phyloP scores from a whole-genome alignment of 2,888 invertebrate species.

The Carabus problematicus region DNA sequence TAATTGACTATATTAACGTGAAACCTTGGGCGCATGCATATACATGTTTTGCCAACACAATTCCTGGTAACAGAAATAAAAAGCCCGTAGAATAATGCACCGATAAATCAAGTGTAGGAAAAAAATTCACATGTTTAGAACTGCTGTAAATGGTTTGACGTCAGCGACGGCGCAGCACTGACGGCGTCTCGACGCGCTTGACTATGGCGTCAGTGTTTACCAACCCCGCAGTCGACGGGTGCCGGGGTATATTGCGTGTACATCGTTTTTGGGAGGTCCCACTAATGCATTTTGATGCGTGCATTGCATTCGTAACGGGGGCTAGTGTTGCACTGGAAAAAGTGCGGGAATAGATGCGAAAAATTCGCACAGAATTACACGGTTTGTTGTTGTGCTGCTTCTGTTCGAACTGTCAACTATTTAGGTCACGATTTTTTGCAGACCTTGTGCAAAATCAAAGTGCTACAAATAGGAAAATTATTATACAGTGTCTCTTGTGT shows the following conservation, averaged over 20 bases:
- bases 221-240: constrained; percentile 15
- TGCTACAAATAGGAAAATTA: too few species aligned
- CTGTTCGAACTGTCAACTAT: constrained; percentile 1
- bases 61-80: too few species aligned
- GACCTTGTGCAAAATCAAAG: too few species aligned
- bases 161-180: constrained; percentile 21
- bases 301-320: constrained; percentile 20
- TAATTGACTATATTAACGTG: too few species aligned
- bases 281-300: constrained; percentile 38
- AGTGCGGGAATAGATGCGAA: too few species aligned
- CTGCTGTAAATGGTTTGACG: constrained; percentile 11
- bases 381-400: too few species aligned
- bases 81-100: too few species aligned
- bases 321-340: constrained; percentile 3
- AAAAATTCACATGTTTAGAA: constrained; percentile 16
- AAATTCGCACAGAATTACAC: too few species aligned
- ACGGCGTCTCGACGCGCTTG: constrained; percentile 20
- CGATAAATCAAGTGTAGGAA: too few species aligned
- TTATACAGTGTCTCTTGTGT: too few species aligned
- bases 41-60: too few species aligned
- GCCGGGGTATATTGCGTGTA: constrained; percentile 8
- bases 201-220: constrained; percentile 35
- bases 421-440: constrained; percentile 16
- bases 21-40: too few species aligned
- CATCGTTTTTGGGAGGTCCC: background rate